Evolutionary conservation across 2,113 vertebrate species (phyloP).

Genomic region (Pseudorectes ferrugineus): DNA sequence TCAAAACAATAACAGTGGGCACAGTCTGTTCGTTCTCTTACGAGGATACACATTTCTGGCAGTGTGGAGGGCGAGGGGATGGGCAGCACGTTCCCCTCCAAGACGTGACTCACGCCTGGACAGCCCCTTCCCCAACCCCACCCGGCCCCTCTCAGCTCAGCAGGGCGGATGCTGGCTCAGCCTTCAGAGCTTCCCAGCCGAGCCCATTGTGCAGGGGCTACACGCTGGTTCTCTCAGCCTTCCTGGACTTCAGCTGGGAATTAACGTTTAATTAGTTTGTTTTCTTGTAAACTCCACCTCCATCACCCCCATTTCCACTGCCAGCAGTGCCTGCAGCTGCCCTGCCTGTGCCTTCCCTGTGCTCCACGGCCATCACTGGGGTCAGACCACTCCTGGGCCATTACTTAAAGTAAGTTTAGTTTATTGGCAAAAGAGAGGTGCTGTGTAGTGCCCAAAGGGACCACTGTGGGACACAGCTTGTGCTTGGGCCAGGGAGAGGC

Average conservation of each 20-base stretch:
- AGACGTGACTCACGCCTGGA: accelerated
- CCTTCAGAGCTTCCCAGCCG: neutral
- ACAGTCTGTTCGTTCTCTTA: neutral
- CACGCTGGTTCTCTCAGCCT: neutral
- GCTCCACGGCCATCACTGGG: neutral
- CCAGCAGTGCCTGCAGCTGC: neutral
- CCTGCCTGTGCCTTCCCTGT: neutral
- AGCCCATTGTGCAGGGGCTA: neutral
- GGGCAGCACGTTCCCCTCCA: neutral
- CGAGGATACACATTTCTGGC: neutral
- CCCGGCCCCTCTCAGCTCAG: neutral
- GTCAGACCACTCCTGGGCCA: neutral
- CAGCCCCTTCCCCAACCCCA: neutral
- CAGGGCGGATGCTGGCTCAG: neutral
- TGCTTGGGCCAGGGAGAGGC: neutral
- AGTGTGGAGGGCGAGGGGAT: accelerated
- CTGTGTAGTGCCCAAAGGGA: neutral
- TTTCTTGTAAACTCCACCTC: neutral
- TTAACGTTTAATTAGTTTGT: neutral
- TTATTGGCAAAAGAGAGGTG: neutral
- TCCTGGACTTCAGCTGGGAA: neutral
- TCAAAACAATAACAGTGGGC: neutral
- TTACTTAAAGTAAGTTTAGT: neutral
- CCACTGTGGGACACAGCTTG: neutral
- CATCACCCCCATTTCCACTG: neutral